Evolutionary conservation across 2,797 vertebrate genomes (phyloP).

Genomic region (Neoniphon sammara): DNA sequence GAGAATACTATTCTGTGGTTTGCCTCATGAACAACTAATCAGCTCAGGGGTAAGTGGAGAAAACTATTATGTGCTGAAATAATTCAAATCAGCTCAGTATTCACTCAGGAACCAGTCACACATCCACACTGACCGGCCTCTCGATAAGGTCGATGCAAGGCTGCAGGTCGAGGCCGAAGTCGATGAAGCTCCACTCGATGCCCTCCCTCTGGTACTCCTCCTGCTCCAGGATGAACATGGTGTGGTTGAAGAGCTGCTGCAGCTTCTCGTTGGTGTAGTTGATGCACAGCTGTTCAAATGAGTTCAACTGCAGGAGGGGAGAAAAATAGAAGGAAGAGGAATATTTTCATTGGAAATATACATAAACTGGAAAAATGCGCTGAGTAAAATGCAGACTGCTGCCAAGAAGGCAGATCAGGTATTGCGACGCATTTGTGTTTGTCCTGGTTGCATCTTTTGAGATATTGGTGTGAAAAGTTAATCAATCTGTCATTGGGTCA

Average conservation of each 20-base stretch:
- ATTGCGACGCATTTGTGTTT: too few species aligned
- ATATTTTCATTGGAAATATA: too few species aligned
- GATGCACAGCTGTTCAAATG: constrained; percentile 94
- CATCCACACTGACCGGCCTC: constrained; percentile 82
- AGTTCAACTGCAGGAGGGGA: too few species aligned
- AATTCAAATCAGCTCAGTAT: neutral
- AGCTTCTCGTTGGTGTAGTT: constrained; percentile 97
- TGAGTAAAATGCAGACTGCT: too few species aligned
- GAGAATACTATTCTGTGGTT: too few species aligned
- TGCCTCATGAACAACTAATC: too few species aligned
- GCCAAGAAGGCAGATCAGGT: too few species aligned
- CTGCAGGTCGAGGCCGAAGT: constrained; percentile 84
- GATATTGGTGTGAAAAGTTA: too few species aligned
- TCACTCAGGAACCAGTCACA: neutral
- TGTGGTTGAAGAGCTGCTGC: constrained; percentile 97
- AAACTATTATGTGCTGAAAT: neutral
- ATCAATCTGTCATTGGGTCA: too few species aligned
- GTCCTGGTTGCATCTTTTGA: too few species aligned
- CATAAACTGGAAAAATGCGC: too few species aligned
- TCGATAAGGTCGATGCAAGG: constrained; percentile 90
- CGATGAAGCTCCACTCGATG: constrained; percentile 91
- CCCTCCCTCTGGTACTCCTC: constrained; percentile 92
- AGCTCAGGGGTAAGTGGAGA: neutral
- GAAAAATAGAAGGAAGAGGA: too few species aligned
- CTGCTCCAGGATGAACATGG: constrained; percentile 95